These are phyloP conservation scores for Plodia interpunctella DNA, from an alignment of 1,140 invertebrate genomes.

Conservation along the genomic window DNA sequence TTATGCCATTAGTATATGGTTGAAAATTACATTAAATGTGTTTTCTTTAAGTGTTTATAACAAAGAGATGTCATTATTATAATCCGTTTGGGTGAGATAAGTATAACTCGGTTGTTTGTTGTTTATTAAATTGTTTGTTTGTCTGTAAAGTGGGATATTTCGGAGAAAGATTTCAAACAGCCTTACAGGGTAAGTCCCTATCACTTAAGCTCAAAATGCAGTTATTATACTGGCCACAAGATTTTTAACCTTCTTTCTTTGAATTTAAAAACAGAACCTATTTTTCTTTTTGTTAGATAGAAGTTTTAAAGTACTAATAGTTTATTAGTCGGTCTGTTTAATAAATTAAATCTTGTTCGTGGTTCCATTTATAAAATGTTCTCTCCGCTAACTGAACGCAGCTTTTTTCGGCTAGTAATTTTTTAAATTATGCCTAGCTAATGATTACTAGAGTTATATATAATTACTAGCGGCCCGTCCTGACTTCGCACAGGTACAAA, in stretches of 20 bases:
- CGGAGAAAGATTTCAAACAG: not conserved
- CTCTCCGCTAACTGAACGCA: too few species aligned
- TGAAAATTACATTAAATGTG: not conserved
- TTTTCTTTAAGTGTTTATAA: constrained; percentile 21
- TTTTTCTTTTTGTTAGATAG: too few species aligned
- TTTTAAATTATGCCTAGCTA: too few species aligned
- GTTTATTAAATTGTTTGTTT: constrained; percentile 28
- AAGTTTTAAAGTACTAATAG: too few species aligned
- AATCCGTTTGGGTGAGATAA: constrained; percentile 35
- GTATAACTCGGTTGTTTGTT: constrained; percentile 33
- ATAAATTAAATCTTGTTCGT: too few species aligned
- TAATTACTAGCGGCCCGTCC: too few species aligned
- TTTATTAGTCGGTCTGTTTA: too few species aligned
- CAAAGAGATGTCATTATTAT: constrained; percentile 48
- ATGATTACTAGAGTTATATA: too few species aligned
- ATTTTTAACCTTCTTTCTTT: not conserved
- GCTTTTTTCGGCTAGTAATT: too few species aligned
- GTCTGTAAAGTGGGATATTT: not conserved
- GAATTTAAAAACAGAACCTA: too few species aligned
- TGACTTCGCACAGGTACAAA: too few species aligned
- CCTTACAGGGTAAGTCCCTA: not conserved
- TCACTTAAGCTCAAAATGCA: not conserved
- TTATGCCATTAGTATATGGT: constrained; percentile 6
- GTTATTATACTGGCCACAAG: not conserved
- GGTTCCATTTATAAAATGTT: too few species aligned